Conservation (phyloP, 2,797 vertebrate species). For the Masticophis lateralis region DNA sequence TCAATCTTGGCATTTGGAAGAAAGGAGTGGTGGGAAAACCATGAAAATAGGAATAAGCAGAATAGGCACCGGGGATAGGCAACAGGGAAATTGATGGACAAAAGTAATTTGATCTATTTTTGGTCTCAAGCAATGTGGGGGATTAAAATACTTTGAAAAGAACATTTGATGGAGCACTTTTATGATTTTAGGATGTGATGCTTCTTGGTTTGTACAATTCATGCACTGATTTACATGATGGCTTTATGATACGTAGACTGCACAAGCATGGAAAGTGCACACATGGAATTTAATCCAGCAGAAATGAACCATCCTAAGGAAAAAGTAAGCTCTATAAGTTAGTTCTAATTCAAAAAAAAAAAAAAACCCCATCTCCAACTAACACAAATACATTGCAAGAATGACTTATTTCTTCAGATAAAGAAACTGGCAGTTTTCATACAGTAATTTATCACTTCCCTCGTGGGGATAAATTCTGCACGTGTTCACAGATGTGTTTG, state of each 20-base stretch:
- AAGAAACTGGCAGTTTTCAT: not conserved
- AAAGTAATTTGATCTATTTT: not conserved
- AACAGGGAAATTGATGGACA: not conserved
- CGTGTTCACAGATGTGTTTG: not conserved
- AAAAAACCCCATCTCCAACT: not conserved
- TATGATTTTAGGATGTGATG: not conserved
- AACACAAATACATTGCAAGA: not conserved
- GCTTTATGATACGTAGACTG: not conserved
- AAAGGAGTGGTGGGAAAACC: not conserved
- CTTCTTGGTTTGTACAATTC: not conserved
- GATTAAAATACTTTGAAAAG: not conserved
- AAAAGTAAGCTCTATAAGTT: not conserved
- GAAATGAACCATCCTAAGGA: not conserved
- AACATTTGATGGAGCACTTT: not conserved
- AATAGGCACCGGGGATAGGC: not conserved
- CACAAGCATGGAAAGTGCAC: not conserved
- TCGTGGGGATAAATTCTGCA: not conserved
- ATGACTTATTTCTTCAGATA: not conserved
- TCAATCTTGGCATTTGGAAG: not conserved
- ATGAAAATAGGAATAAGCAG: not conserved
- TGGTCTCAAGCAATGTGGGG: not conserved
- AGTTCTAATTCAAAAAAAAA: not conserved
- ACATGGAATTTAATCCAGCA: not conserved
- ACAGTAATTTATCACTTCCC: not conserved
- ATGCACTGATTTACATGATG: not conserved